Percentiles rank a stretch among this genome's conserved stretches.
Conservation (phyloP, 2,113 vertebrate species). For the Formicarius rufipectus region DNA sequence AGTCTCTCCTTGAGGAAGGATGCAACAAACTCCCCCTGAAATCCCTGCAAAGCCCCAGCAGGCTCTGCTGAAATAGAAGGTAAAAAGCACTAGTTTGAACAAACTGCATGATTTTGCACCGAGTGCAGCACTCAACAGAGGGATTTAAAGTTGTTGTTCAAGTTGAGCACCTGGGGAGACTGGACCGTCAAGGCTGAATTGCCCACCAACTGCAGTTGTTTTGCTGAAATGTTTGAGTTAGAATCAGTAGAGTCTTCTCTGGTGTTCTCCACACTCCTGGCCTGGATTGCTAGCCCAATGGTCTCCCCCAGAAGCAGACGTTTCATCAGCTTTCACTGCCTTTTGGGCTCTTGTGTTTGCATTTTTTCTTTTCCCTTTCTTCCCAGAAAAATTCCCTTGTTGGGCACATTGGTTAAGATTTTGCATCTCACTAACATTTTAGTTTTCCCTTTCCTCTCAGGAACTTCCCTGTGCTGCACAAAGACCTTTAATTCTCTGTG, state of each 20-base stretch:
- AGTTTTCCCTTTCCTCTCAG: background rate
- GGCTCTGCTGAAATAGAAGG: background rate
- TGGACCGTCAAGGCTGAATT: background rate
- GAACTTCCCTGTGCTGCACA: background rate
- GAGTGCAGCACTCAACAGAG: background rate
- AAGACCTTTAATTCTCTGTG: background rate
- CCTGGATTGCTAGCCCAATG: background rate
- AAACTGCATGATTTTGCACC: accelerated
- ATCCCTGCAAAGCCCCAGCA: background rate
- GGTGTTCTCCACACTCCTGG: accelerated
- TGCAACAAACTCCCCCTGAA: background rate
- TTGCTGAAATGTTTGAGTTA: background rate
- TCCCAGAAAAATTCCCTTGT: accelerated
- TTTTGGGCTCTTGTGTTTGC: background rate
- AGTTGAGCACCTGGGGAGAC: background rate
- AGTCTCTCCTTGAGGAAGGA: background rate
- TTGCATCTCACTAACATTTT: background rate
- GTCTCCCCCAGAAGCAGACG: background rate
- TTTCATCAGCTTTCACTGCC: background rate
- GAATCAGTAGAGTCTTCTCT: background rate
- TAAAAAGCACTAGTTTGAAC: background rate
- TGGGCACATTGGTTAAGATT: background rate
- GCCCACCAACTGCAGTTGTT: background rate
- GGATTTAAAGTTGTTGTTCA: background rate
- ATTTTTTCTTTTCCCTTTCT: background rate